A percentile compares a stretch with the other conserved stretches of the same genome.
These are phyloP conservation scores for Notothenia rossii DNA, from an alignment of 2,113 vertebrate species.

Conservation along the genomic window DNA sequence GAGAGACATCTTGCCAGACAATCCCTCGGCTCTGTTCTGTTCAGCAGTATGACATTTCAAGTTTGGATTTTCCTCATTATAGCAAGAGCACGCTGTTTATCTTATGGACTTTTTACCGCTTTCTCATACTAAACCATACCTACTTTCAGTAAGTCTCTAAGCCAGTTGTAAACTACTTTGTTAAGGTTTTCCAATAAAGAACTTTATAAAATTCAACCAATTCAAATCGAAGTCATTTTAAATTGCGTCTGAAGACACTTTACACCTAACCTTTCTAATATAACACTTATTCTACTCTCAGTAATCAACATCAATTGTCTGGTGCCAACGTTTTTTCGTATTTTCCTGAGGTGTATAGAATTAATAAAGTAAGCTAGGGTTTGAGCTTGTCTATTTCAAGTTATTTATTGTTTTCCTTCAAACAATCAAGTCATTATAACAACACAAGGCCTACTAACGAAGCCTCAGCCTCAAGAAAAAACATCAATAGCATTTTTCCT, in stretches of 20 bases:
- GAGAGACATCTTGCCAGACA: slow-evolving; percentile 38
- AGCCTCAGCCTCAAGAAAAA: slow-evolving; percentile 21
- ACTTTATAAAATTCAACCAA: not conserved
- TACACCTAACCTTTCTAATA: not conserved
- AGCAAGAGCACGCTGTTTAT: slow-evolving; percentile 49
- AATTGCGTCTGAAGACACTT: not conserved
- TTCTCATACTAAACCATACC: slow-evolving; percentile 37
- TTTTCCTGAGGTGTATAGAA: not conserved
- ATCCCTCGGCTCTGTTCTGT: slow-evolving; percentile 42
- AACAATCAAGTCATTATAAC: slow-evolving; percentile 7
- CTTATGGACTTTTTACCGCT: slow-evolving; percentile 23
- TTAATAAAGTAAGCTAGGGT: not conserved
- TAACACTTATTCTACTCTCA: too few species aligned
- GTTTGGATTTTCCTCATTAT: slow-evolving; percentile 59
- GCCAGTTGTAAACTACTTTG: slow-evolving; percentile 20
- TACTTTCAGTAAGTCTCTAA: not conserved
- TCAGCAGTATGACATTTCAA: slow-evolving; percentile 55
- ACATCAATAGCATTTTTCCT: slow-evolving; percentile 41
- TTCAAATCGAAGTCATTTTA: not conserved
- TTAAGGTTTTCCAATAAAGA: slow-evolving; percentile 1
- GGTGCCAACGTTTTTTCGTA: too few species aligned
- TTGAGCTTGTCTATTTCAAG: not conserved
- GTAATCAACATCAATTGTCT: too few species aligned
- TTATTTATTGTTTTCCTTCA: not conserved
- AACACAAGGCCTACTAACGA: slow-evolving; percentile 21